Percentiles rank a stretch among this genome's conserved stretches.
phyloP scores from a whole-genome alignment of 2,888 invertebrate genomes.

The Nemotelus pantherinus region DNA sequence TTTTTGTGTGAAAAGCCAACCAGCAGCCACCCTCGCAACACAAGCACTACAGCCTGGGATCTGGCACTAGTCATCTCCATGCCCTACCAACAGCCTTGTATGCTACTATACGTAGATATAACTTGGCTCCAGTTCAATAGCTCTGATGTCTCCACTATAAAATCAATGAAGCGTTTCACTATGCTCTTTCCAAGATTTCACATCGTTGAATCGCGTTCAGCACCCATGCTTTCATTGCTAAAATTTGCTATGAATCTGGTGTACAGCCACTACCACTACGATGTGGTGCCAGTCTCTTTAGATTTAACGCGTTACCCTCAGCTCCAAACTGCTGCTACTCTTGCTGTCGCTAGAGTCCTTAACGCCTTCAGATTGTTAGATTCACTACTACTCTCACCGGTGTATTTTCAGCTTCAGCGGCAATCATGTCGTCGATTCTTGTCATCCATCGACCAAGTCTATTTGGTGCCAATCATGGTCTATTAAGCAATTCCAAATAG shows the following conservation, averaged over 20 bases:
- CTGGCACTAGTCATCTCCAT: background rate
- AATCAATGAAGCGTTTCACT: slow-evolving; percentile 44
- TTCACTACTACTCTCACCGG: slow-evolving; percentile 3
- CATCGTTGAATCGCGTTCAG: slow-evolving; percentile 13
- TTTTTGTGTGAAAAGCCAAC: slow-evolving; percentile 38
- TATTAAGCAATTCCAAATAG: slow-evolving; percentile 50
- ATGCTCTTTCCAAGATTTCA: slow-evolving; percentile 39
- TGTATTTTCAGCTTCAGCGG: slow-evolving; percentile 28
- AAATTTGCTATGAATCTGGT: no score
- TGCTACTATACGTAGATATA: slow-evolving; percentile 26
- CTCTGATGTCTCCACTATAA: slow-evolving; percentile 45
- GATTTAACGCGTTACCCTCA: no score
- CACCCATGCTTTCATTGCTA: background rate
- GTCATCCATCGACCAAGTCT: slow-evolving; percentile 45
- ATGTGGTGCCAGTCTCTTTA: no score
- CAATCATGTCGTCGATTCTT: slow-evolving; percentile 38
- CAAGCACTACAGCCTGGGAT: background rate
- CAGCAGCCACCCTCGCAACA: background rate
- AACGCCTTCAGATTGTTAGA: slow-evolving; percentile 30
- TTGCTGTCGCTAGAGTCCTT: slow-evolving; percentile 19
- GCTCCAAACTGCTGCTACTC: no score
- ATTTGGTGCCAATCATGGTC: slow-evolving; percentile 51
- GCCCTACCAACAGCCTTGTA: background rate
- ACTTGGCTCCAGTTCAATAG: slow-evolving; percentile 42
- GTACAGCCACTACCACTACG: no score